Percentiles rank a stretch among this genome's conserved stretches.
These are phyloP conservation scores for Iguana delicatissima DNA, from an alignment of 2,797 vertebrate species.

Conservation along the genomic window DNA sequence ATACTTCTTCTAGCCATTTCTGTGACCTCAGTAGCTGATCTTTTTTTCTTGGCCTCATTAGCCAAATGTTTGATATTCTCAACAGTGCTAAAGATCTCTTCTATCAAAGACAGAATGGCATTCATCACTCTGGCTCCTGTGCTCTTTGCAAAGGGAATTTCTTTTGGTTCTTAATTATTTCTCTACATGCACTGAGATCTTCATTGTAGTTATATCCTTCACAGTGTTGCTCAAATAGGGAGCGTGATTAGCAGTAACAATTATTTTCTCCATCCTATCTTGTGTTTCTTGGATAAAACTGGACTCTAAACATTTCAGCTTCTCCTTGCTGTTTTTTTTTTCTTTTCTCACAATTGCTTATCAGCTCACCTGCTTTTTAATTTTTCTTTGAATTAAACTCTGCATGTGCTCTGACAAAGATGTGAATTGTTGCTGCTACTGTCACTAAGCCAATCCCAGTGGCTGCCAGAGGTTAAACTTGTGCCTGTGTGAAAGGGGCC, in stretches of 20 bases:
- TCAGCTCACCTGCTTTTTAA: neutral
- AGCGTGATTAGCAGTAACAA: neutral
- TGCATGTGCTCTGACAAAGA: accelerated
- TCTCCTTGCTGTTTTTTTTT: neutral
- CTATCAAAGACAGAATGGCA: too few species aligned
- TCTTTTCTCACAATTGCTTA: accelerated
- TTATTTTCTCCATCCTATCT: neutral
- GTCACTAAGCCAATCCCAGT: neutral
- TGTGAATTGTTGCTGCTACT: neutral
- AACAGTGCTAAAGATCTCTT: neutral
- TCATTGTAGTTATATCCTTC: neutral
- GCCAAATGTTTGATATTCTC: neutral
- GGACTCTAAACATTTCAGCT: neutral
- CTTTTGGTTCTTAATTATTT: slow-evolving; percentile 33
- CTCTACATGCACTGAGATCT: neutral
- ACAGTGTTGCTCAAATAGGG: neutral
- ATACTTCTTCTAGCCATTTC: neutral
- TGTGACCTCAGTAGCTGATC: slow-evolving; percentile 28
- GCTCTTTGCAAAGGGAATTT: slow-evolving; percentile 8
- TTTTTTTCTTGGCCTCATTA: neutral
- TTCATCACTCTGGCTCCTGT: accelerated
- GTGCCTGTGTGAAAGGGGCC: neutral
- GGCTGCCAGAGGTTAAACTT: slow-evolving; percentile 25
- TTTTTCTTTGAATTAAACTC: neutral
- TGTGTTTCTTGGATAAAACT: neutral